phyloP scores from a whole-genome alignment of 2,797 vertebrate species.

The Sebastes kiyomatsui region DNA sequence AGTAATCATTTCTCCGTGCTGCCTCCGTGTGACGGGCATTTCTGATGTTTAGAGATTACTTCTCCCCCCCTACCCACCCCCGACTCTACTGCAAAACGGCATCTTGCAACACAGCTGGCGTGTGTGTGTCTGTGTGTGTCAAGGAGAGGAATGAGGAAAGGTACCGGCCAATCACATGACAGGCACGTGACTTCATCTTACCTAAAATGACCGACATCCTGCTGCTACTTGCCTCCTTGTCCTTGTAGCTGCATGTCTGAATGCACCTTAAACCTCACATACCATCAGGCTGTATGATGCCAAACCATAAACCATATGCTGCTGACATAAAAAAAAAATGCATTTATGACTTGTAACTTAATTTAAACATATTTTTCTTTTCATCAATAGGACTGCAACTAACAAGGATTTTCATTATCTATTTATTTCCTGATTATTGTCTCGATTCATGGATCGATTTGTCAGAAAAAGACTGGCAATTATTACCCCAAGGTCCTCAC shows the following conservation, averaged over 20 bases:
- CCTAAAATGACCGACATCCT: slow-evolving; percentile 16
- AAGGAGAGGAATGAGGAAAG: slow-evolving; percentile 32
- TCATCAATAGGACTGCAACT: neutral
- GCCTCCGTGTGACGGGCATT: slow-evolving; percentile 35
- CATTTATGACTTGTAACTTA: neutral
- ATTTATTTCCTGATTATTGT: neutral
- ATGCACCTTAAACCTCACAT: neutral
- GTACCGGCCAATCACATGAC: slow-evolving; percentile 5
- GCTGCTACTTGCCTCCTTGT: slow-evolving; percentile 26
- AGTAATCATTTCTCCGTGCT: slow-evolving; percentile 32
- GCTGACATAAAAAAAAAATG: too few relatives aligned
- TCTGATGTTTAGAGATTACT: slow-evolving; percentile 49
- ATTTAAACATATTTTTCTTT: neutral
- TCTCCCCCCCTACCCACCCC: neutral
- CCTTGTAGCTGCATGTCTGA: slow-evolving; percentile 8
- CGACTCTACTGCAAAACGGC: slow-evolving; percentile 31
- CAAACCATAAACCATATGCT: too few relatives aligned
- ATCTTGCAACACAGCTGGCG: slow-evolving; percentile 39
- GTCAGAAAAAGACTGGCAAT: neutral
- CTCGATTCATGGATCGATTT: neutral
- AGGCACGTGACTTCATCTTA: neutral
- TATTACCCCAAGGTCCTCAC: neutral
- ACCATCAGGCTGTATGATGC: too few relatives aligned
- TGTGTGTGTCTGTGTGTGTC: slow-evolving; percentile 17
- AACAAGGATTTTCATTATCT: neutral